Evolutionary conservation across 2,113 vertebrate genomes (phyloP).

Genomic region (Pollachius pollachius): DNA sequence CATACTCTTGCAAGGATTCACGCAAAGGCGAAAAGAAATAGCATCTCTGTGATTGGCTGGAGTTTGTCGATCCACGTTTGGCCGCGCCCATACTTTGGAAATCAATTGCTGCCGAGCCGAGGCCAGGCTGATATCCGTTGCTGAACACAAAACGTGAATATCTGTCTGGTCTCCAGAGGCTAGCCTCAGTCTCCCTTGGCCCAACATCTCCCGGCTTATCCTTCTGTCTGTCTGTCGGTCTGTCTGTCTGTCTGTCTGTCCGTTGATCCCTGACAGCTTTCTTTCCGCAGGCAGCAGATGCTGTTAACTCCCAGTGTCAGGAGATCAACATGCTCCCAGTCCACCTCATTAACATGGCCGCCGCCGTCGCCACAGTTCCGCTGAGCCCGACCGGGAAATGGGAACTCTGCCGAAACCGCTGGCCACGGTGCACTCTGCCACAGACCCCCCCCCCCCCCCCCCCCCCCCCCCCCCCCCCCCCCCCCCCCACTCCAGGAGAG

Average conservation of each 20-base stretch:
- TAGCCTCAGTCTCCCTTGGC: too few relatives aligned
- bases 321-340: conserved; percentile 64
- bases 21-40: too few relatives aligned
- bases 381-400: conserved; percentile 52
- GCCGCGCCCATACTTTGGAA: too few relatives aligned
- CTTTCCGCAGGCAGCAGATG: conserved; percentile 68
- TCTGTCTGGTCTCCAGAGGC: too few relatives aligned
- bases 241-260: conserved; percentile 53
- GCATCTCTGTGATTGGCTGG: too few relatives aligned
- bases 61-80: too few relatives aligned
- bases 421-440: too few relatives aligned
- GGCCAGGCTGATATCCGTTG: too few relatives aligned
- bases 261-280: conserved; percentile 72
- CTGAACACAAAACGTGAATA: too few relatives aligned
- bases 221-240: conserved; percentile 16
- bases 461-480: conserved; percentile 48
- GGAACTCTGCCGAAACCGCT: conserved; percentile 44
- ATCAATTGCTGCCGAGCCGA: too few relatives aligned
- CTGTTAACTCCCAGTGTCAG: conserved; percentile 59
- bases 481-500: conserved; percentile 41
- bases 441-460: conserved; percentile 1
- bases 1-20: too few relatives aligned
- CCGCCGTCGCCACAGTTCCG: conserved; percentile 38
- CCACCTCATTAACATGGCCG: conserved; percentile 63
- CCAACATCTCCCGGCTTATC: too few relatives aligned